These are phyloP conservation scores for Trachelus troglodyta DNA, from an alignment of 2,888 invertebrate species.

Conservation along the genomic window DNA sequence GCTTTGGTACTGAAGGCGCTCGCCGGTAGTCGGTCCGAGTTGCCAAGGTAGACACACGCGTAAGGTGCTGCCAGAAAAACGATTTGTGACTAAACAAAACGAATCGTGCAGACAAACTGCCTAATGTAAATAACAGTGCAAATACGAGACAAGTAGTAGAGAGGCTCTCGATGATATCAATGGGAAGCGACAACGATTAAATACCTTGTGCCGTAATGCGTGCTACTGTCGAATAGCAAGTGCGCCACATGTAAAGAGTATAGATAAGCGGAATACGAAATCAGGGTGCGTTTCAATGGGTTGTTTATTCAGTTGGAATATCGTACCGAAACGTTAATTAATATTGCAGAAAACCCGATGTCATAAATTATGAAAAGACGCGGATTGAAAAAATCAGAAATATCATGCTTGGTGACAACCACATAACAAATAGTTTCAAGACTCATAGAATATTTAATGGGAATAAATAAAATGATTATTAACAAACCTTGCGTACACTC, in stretches of 20 bases:
- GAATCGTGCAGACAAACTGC: background rate
- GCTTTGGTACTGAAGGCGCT: constrained; percentile 5
- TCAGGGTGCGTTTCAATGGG: background rate
- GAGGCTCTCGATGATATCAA: background rate
- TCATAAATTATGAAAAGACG: background rate
- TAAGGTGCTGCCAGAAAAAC: background rate
- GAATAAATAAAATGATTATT: background rate
- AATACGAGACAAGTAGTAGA: background rate
- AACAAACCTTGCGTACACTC: constrained; percentile 52
- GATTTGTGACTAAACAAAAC: background rate
- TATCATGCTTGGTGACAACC: background rate
- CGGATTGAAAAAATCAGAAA: background rate
- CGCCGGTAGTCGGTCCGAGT: constrained; percentile 11
- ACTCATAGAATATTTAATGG: background rate
- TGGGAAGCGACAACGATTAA: background rate
- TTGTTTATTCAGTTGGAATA: background rate
- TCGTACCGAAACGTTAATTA: background rate
- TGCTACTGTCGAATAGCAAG: background rate
- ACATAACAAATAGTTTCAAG: background rate
- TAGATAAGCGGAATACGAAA: background rate
- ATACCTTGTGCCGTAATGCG: background rate
- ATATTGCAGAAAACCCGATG: background rate
- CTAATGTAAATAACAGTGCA: background rate
- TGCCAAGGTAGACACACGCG: background rate
- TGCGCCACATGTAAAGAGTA: background rate